These are phyloP conservation scores for Melanotaenia nigrans DNA, from an alignment of 2,797 vertebrate genomes.

Conservation along the genomic window DNA sequence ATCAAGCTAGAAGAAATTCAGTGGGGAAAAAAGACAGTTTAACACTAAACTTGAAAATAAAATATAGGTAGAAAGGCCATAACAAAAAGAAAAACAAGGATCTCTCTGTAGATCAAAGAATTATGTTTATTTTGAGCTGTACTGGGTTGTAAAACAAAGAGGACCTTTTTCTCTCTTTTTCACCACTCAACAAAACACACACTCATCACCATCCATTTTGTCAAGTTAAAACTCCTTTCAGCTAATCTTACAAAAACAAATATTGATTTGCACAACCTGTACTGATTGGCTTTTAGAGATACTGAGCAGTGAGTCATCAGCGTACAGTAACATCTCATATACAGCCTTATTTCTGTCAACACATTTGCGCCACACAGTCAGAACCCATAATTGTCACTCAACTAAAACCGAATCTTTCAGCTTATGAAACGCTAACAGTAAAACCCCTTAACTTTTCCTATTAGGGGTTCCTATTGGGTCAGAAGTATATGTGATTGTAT, in stretches of 20 bases:
- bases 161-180: constrained; percentile 59
- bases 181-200: constrained; percentile 19
- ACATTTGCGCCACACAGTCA: background rate
- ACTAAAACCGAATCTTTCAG: background rate
- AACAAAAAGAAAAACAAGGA: constrained; percentile 70
- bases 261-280: background rate
- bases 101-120: constrained; percentile 61
- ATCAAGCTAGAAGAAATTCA: constrained; percentile 40
- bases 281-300: background rate
- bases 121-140: constrained; percentile 49
- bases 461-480: background rate
- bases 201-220: constrained; percentile 24
- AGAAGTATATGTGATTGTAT: background rate
- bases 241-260: background rate
- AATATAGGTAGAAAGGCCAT: constrained; percentile 82
- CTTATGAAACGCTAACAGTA: background rate
- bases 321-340: constrained; percentile 8
- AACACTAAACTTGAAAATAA: constrained; percentile 67
- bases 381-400: background rate
- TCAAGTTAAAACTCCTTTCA: background rate
- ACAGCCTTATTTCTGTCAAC: constrained; percentile 13
- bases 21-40: constrained; percentile 17
- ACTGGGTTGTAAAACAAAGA: constrained; percentile 41
- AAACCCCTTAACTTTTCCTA: background rate
- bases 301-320: constrained; percentile 35